These are phyloP conservation scores for Bagarius yarrelli DNA, from an alignment of 2,113 vertebrate species.

Conservation along the genomic window DNA sequence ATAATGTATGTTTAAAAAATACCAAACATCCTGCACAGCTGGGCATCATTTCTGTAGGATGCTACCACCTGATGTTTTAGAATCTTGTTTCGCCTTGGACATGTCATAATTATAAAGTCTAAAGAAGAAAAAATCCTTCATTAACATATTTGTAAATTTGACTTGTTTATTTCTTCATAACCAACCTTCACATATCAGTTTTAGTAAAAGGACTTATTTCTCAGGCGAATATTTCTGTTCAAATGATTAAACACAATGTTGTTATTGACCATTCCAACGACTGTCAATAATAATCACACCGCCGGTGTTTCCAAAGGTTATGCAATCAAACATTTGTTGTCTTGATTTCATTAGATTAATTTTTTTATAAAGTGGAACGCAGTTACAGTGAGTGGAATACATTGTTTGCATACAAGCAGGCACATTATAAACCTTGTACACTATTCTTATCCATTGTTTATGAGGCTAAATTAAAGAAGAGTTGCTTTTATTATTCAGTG, in stretches of 20 bases:
- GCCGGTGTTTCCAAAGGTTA: slow-evolving; percentile 14
- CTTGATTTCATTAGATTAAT: not conserved
- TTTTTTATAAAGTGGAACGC: not conserved
- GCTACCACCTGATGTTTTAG: not conserved
- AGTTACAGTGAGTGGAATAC: slow-evolving; percentile 27
- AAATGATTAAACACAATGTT: slow-evolving; percentile 32
- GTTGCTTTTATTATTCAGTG: slow-evolving; percentile 30
- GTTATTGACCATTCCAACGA: slow-evolving; percentile 20
- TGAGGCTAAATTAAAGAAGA: slow-evolving; percentile 36
- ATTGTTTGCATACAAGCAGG: slow-evolving; percentile 20
- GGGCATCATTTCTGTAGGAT: not conserved
- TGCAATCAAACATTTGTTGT: slow-evolving; percentile 31
- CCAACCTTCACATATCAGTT: slow-evolving; percentile 43
- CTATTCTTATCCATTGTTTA: not conserved
- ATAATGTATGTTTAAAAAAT: not conserved
- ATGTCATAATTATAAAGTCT: too few species aligned
- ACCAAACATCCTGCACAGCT: not conserved
- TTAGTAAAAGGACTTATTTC: slow-evolving; percentile 14
- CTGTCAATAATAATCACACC: slow-evolving; percentile 15
- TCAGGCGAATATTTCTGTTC: slow-evolving; percentile 41
- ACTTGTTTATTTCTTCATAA: slow-evolving; percentile 36
- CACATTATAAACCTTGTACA: not conserved
- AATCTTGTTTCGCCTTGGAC: not conserved
- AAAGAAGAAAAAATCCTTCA: slow-evolving; percentile 26
- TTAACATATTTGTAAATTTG: slow-evolving; percentile 16